Percentiles rank a stretch among this genome's conserved stretches.
These are phyloP conservation scores for Diaperis boleti DNA, from an alignment of 2,888 invertebrate species.

Conservation along the genomic window DNA sequence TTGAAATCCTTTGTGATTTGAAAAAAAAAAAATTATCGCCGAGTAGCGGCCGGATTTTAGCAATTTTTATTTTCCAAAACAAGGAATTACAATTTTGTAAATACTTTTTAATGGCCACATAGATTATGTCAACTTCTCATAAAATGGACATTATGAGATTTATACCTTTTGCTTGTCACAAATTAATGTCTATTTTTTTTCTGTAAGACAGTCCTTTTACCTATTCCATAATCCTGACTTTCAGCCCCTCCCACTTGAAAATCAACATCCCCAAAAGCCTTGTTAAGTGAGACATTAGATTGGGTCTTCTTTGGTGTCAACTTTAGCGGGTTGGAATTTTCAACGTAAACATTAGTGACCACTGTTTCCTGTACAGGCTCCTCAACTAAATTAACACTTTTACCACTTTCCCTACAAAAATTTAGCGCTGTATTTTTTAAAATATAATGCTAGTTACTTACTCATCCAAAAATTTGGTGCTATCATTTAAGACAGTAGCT, in stretches of 20 bases:
- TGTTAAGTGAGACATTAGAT: background rate
- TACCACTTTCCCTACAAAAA: background rate
- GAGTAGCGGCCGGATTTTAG: too few relatives aligned
- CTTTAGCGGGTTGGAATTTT: background rate
- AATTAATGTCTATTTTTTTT: too few relatives aligned
- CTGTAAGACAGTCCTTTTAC: background rate
- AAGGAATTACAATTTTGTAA: too few relatives aligned
- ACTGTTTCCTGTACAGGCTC: background rate
- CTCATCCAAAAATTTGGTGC: conserved; percentile 7
- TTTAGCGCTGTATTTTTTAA: background rate
- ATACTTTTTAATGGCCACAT: too few relatives aligned
- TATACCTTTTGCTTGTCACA: too few relatives aligned
- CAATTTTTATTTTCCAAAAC: too few relatives aligned
- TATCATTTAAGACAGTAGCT: conserved; percentile 71
- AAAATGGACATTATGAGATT: too few relatives aligned
- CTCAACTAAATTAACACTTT: background rate
- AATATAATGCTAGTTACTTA: conserved; percentile 4
- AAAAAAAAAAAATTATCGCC: too few relatives aligned
- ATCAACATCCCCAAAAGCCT: background rate
- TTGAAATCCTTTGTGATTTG: too few relatives aligned
- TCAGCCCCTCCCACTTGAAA: background rate
- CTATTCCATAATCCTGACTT: background rate
- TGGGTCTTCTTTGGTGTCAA: background rate
- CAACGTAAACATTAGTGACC: background rate
- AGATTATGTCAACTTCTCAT: too few relatives aligned